phyloP scores from a whole-genome alignment of 2,888 invertebrate genomes.

The Pherbina coryleti region DNA sequence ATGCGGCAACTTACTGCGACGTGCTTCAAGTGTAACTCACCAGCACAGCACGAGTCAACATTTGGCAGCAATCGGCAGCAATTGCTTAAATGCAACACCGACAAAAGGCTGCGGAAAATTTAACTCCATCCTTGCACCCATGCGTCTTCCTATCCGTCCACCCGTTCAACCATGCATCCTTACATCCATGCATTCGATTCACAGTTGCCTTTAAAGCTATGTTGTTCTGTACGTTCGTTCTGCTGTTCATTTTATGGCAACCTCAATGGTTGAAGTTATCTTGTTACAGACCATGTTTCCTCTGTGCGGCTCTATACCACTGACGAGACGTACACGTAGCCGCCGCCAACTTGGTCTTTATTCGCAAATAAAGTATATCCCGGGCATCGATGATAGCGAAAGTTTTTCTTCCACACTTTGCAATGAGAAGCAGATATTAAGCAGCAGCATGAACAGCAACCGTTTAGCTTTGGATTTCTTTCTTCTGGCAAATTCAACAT shows the following conservation, averaged over 20 bases:
- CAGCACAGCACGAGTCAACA: slow-evolving; percentile 14
- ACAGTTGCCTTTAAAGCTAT: too few relatives aligned
- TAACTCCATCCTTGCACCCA: background rate
- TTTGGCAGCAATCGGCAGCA: background rate
- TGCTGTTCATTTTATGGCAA: too few relatives aligned
- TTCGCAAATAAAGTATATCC: background rate
- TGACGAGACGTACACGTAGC: background rate
- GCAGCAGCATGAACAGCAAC: too few relatives aligned
- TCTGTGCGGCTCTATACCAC: too few relatives aligned
- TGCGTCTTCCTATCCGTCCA: background rate
- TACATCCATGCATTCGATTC: background rate
- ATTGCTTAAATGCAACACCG: background rate
- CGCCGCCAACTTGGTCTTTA: background rate
- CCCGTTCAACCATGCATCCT: background rate
- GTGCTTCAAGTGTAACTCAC: background rate
- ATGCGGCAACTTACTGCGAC: background rate
- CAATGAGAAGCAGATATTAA: too few relatives aligned
- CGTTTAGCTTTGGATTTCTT: too few relatives aligned
- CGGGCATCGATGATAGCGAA: too few relatives aligned
- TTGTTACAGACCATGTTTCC: too few relatives aligned
- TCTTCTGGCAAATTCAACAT: too few relatives aligned
- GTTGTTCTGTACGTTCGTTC: too few relatives aligned
- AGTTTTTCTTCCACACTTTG: too few relatives aligned
- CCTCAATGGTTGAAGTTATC: too few relatives aligned
- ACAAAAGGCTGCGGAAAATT: background rate